Conservation (phyloP, 2,113 vertebrate genomes). For the Osmerus mordax region DNA sequence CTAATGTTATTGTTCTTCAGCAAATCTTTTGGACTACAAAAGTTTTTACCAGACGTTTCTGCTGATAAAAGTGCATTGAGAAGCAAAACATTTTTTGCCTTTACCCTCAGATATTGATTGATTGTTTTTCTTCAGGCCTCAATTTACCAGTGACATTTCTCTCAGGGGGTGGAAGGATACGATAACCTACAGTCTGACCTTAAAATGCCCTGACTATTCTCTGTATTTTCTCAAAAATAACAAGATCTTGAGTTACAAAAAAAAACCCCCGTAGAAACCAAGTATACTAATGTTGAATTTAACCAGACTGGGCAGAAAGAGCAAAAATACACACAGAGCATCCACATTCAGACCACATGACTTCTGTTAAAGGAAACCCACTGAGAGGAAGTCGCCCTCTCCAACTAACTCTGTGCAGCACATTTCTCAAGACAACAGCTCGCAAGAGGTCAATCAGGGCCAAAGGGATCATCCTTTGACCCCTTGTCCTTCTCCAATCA, state of each 20-base stretch:
- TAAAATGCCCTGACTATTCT: slow-evolving; percentile 3
- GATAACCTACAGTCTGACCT: slow-evolving; percentile 14
- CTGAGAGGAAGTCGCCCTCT: slow-evolving; percentile 5
- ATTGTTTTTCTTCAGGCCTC: too few species aligned
- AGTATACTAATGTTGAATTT: neutral
- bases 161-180: too few species aligned
- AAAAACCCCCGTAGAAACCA: neutral
- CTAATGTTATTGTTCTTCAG: too few species aligned
- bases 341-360: neutral
- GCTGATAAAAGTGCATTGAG: neutral
- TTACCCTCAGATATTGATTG: too few species aligned
- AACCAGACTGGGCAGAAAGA: neutral
- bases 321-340: neutral
- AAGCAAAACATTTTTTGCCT: too few species aligned
- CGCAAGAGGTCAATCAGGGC: slow-evolving; percentile 12
- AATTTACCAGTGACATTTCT: too few species aligned
- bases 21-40: neutral
- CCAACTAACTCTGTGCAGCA: slow-evolving; percentile 3
- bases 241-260: neutral
- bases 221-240: too few species aligned
- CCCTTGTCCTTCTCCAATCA: slow-evolving; percentile 35
- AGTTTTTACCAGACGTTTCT: slow-evolving; percentile 10
- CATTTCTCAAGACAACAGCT: slow-evolving; percentile 22
- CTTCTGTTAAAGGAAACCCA: slow-evolving; percentile 2
- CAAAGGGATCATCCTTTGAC: slow-evolving; percentile 36